These are phyloP conservation scores for Poecilia picta DNA, from an alignment of 2,797 vertebrate species.

Conservation along the genomic window DNA sequence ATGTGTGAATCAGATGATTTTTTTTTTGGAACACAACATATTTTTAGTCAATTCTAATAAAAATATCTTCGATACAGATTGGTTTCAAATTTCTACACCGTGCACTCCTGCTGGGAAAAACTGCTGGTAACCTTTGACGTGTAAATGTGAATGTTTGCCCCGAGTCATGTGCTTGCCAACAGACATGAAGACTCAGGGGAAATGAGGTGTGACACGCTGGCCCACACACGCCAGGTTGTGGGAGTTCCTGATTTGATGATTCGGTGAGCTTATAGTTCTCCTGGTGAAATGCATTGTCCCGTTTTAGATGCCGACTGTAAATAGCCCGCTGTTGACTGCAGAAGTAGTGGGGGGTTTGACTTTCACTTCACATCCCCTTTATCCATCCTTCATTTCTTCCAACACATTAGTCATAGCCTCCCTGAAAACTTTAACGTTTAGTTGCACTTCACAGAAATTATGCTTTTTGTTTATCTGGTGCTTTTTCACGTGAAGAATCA, in stretches of 20 bases:
- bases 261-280: slow-evolving; percentile 64
- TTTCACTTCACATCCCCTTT: slow-evolving; percentile 54
- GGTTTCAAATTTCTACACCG: slow-evolving; percentile 56
- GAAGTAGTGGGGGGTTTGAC: slow-evolving; percentile 57
- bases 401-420: slow-evolving; percentile 18
- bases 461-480: slow-evolving; percentile 49
- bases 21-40: not conserved
- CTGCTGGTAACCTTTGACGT: slow-evolving; percentile 60
- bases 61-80: slow-evolving; percentile 6
- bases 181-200: slow-evolving; percentile 70
- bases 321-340: slow-evolving; percentile 64
- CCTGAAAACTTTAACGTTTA: slow-evolving; percentile 37
- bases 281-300: slow-evolving; percentile 59
- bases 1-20: not conserved
- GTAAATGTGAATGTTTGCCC: slow-evolving; percentile 68
- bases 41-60: not conserved
- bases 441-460: slow-evolving; percentile 44
- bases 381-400: slow-evolving; percentile 2
- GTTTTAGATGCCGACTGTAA: slow-evolving; percentile 74
- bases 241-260: slow-evolving; percentile 76
- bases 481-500: slow-evolving; percentile 43
- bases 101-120: slow-evolving; percentile 41
- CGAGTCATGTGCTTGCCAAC: slow-evolving; percentile 77
- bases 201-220: slow-evolving; percentile 76
- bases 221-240: slow-evolving; percentile 66